phyloP scores from a whole-genome alignment of 2,888 invertebrate genomes.

The Theodoxus fluviatilis region DNA sequence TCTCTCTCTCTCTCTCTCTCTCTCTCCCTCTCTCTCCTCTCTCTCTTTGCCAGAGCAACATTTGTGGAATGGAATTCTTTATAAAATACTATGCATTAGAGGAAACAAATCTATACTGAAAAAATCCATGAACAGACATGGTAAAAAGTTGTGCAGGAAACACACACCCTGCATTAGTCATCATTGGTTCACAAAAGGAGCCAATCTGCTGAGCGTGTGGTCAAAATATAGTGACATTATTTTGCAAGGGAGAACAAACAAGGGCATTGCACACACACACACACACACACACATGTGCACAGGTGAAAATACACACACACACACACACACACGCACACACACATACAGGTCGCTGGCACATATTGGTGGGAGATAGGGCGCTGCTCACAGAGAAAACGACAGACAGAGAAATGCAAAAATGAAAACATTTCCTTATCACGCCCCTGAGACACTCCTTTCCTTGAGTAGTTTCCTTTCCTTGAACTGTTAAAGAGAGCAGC shows the following conservation, averaged over 20 bases:
- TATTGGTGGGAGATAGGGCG: not conserved
- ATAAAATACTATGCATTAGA: no score
- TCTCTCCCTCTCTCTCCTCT: slow-evolving; percentile 8
- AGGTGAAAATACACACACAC: not conserved
- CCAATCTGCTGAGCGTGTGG: no score
- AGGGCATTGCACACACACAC: not conserved
- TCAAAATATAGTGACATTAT: no score
- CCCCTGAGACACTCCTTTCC: no score
- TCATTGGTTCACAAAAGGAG: no score
- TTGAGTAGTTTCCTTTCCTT: no score
- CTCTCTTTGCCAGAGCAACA: not conserved
- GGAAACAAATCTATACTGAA: no score
- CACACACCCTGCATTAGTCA: no score
- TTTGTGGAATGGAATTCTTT: no score
- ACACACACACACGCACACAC: slow-evolving; percentile 5
- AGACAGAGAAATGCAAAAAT: not conserved
- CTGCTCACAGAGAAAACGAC: not conserved
- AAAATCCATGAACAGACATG: no score
- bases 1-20: slow-evolving; percentile 4
- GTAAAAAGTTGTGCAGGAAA: no score
- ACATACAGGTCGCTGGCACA: not conserved
- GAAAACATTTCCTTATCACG: not conserved
- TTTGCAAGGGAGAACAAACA: not conserved
- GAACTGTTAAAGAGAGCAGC: no score
- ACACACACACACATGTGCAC: not conserved